These are phyloP conservation scores for Cephonodes hylas DNA, from an alignment of 2,888 invertebrate genomes.

Conservation along the genomic window DNA sequence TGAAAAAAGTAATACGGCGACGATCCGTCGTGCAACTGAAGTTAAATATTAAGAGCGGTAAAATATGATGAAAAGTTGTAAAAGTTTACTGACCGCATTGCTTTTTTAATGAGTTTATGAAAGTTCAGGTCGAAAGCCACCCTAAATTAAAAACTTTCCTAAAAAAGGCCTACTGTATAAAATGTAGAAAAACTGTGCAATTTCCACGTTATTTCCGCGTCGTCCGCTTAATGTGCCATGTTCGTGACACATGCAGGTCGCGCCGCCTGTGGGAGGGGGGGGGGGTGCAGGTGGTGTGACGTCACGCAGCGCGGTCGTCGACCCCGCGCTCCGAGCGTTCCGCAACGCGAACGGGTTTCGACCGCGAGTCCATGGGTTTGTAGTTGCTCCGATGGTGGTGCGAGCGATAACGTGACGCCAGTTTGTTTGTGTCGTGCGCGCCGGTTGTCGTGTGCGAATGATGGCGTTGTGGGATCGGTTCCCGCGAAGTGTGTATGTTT, in stretches of 20 bases:
- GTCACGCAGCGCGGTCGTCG: not conserved
- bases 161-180: not conserved
- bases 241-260: conserved; percentile 6
- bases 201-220: conserved; percentile 3
- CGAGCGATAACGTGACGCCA: not conserved
- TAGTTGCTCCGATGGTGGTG: not conserved
- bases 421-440: not conserved
- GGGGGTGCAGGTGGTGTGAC: not conserved
- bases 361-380: not conserved
- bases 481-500: too few species aligned
- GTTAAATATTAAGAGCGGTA: too few species aligned
- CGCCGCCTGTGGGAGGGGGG: not conserved
- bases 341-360: not conserved
- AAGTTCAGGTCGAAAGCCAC: too few species aligned
- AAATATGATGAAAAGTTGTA: too few species aligned
- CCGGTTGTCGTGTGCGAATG: not conserved
- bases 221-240: not conserved
- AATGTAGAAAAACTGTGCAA: not conserved
- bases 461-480: not conserved
- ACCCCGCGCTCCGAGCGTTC: not conserved
- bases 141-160: not conserved
- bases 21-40: too few species aligned
- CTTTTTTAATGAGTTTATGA: too few species aligned
- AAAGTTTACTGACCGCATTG: too few species aligned
- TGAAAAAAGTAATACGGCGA: too few species aligned